These are phyloP conservation scores for Adelphocoris suturalis DNA, from an alignment of 2,888 invertebrate genomes.

Conservation along the genomic window DNA sequence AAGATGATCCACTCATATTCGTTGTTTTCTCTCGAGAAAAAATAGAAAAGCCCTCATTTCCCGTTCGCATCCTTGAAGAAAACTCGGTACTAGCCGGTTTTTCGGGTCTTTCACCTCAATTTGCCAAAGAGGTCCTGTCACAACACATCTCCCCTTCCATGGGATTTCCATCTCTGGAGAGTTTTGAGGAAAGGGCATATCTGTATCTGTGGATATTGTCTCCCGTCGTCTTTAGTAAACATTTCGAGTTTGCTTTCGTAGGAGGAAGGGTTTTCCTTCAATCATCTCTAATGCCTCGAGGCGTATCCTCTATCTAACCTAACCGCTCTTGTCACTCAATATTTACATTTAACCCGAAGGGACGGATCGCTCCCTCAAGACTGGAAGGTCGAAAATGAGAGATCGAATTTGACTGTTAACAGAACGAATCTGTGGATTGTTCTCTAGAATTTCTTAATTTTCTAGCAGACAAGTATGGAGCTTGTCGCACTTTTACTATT, in stretches of 20 bases:
- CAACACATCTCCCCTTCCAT: constrained; percentile 38
- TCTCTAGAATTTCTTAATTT: neutral
- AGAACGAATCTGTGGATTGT: neutral
- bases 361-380: neutral
- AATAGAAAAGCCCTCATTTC: neutral
- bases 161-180: constrained; percentile 46
- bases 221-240: constrained; percentile 40
- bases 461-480: no score
- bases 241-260: constrained; percentile 5
- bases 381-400: neutral
- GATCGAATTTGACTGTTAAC: neutral
- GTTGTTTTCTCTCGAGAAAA: constrained; percentile 12
- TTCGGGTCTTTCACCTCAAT: constrained; percentile 55
- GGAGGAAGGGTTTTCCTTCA: constrained; percentile 38
- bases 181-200: constrained; percentile 21
- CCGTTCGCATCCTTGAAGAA: neutral
- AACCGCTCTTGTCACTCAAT: constrained; percentile 55
- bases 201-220: constrained; percentile 14
- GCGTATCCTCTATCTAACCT: constrained; percentile 16
- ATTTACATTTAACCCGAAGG: constrained; percentile 51
- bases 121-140: constrained; percentile 67
- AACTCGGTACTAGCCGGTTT: neutral
- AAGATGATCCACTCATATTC: constrained; percentile 6
- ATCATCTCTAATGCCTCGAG: constrained; percentile 49
- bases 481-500: no score